A percentile compares a stretch with the other conserved stretches of the same genome.
Evolutionary conservation across 2,113 vertebrate genomes (phyloP).

Genomic region (Cnemophilus loriae): DNA sequence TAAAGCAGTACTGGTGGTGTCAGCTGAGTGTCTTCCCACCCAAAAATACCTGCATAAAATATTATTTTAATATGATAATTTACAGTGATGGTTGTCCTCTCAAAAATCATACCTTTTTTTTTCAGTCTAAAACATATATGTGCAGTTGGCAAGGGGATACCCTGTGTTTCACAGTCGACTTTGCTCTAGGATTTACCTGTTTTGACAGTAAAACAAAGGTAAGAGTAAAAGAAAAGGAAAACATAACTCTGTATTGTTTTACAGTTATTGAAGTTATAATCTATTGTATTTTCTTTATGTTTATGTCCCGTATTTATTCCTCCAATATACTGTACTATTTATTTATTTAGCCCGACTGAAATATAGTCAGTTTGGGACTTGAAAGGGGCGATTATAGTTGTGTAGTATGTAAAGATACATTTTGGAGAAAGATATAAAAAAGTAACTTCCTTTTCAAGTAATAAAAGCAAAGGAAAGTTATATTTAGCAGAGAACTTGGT

Average conservation of each 20-base stretch:
- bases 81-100: background rate
- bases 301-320: background rate
- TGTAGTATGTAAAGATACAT: background rate
- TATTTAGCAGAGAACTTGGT: background rate
- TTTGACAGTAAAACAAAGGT: slow-evolving; percentile 86
- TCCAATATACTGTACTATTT: background rate
- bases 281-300: background rate
- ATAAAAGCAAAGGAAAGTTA: background rate
- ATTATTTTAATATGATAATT: background rate
- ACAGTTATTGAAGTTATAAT: background rate
- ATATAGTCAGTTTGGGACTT: background rate
- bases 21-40: background rate
- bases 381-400: background rate
- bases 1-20: background rate
- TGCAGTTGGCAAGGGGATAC: slow-evolving; percentile 86
- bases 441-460: background rate
- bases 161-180: slow-evolving; percentile 86
- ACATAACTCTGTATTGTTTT: background rate
- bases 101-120: background rate
- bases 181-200: slow-evolving; percentile 87
- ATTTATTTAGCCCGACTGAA: background rate
- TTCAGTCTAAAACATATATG: slow-evolving; percentile 86
- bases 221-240: slow-evolving; percentile 5
- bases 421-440: background rate
- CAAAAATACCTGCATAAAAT: background rate